Conservation (phyloP, 2,888 invertebrate species). For the Camptogramma bilineatum region DNA sequence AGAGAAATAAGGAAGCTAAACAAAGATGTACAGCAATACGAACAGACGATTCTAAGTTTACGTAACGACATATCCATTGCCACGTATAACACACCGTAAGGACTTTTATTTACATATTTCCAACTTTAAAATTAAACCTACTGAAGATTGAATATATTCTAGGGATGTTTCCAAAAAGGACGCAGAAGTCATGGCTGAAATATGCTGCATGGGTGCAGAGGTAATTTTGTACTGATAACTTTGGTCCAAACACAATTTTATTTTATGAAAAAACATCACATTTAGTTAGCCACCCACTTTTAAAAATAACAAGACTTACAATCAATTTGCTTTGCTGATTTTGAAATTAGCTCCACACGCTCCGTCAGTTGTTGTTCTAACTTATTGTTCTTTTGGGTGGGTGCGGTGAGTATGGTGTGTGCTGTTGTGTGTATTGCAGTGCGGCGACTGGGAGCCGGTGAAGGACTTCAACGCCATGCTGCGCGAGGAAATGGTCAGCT, state of each 20-base stretch:
- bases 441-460: conserved; percentile 70
- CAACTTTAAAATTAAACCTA: not conserved
- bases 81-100: conserved; percentile 56
- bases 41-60: conserved; percentile 62
- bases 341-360: too few species aligned
- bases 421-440: conserved; percentile 48
- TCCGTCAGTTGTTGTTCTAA: too few species aligned
- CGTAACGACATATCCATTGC: conserved; percentile 58
- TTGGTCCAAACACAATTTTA: conserved; percentile 65
- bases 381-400: too few species aligned
- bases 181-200: conserved; percentile 67
- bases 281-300: too few species aligned
- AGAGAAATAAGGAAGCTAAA: conserved; percentile 71
- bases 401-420: not conserved
- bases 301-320: too few species aligned
- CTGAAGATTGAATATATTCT: conserved; percentile 38
- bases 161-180: conserved; percentile 67
- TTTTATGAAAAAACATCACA: not conserved
- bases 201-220: conserved; percentile 63
- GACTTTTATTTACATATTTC: not conserved
- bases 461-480: conserved; percentile 58
- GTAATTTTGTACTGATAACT: conserved; percentile 48
- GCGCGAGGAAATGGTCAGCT: conserved; percentile 53
- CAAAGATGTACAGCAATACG: conserved; percentile 66
- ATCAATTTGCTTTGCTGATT: not conserved